These are phyloP conservation scores for Oceanites oceanicus DNA, from an alignment of 2,113 vertebrate genomes.

Conservation along the genomic window DNA sequence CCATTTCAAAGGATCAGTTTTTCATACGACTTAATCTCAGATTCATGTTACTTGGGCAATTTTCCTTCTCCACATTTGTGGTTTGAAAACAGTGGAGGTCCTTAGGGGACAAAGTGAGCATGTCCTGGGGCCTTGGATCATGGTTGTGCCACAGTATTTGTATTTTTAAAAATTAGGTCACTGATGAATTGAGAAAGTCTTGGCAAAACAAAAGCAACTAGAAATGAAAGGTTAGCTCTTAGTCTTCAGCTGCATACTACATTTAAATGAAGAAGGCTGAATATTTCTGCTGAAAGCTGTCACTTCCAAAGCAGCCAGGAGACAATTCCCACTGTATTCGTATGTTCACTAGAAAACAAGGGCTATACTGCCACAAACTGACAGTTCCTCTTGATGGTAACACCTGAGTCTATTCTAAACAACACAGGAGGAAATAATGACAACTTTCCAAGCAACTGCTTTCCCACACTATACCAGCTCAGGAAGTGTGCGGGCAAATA, in stretches of 20 bases:
- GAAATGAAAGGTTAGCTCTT: not conserved
- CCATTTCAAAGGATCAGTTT: not conserved
- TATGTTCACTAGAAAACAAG: not conserved
- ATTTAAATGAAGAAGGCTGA: not conserved
- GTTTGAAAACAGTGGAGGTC: not conserved
- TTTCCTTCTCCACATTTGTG: not conserved
- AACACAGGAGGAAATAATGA: not conserved
- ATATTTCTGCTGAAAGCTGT: not conserved
- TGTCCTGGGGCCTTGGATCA: not conserved
- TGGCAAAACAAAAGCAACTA: not conserved
- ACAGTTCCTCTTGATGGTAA: not conserved
- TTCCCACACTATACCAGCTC: not conserved
- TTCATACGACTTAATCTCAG: not conserved
- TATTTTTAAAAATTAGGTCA: constrained; percentile 17
- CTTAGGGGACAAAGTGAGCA: not conserved
- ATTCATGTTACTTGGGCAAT: not conserved
- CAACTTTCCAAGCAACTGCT: not conserved
- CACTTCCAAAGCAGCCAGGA: not conserved
- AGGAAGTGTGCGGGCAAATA: not conserved
- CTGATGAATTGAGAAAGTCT: not conserved
- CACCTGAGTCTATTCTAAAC: not conserved
- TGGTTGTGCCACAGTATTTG: not conserved
- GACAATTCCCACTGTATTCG: not conserved
- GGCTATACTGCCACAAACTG: not conserved
- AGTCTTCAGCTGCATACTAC: not conserved